Conservation (phyloP, 2,888 invertebrate genomes). For the Folsomia manolachei region DNA sequence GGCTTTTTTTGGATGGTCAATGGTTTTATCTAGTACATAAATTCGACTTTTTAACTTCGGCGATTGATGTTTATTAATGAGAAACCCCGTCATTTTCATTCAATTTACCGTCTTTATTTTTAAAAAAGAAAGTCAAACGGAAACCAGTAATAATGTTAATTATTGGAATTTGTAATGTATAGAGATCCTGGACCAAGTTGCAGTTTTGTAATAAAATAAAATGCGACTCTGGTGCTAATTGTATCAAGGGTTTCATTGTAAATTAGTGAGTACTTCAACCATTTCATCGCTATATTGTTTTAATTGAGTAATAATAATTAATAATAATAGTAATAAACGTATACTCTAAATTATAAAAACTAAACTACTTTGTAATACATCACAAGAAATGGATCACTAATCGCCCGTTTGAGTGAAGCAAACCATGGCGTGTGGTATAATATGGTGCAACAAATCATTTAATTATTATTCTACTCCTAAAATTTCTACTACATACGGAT, state of each 20-base stretch:
- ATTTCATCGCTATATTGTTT: too few relatives aligned
- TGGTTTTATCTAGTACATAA: too few relatives aligned
- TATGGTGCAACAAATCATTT: not conserved
- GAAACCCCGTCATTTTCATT: too few relatives aligned
- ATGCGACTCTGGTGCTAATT: not conserved
- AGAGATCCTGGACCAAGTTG: not conserved
- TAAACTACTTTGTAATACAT: constrained; percentile 5
- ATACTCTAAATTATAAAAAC: not conserved
- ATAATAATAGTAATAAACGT: too few relatives aligned
- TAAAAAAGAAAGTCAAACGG: too few relatives aligned
- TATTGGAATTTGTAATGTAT: too few relatives aligned
- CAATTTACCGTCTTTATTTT: too few relatives aligned
- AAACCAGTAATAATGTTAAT: too few relatives aligned
- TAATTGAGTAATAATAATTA: too few relatives aligned
- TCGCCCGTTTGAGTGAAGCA: not conserved
- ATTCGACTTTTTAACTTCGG: too few relatives aligned
- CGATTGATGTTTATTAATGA: too few relatives aligned
- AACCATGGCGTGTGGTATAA: not conserved
- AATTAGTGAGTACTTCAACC: not conserved
- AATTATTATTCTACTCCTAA: not conserved
- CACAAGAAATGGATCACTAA: constrained; percentile 18
- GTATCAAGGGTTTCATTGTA: not conserved
- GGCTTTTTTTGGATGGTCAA: too few relatives aligned
- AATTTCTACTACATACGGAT: not conserved
- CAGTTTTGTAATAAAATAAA: not conserved